Conservation (phyloP, 2,888 invertebrate genomes). For the Chrysolina oricalcia region DNA sequence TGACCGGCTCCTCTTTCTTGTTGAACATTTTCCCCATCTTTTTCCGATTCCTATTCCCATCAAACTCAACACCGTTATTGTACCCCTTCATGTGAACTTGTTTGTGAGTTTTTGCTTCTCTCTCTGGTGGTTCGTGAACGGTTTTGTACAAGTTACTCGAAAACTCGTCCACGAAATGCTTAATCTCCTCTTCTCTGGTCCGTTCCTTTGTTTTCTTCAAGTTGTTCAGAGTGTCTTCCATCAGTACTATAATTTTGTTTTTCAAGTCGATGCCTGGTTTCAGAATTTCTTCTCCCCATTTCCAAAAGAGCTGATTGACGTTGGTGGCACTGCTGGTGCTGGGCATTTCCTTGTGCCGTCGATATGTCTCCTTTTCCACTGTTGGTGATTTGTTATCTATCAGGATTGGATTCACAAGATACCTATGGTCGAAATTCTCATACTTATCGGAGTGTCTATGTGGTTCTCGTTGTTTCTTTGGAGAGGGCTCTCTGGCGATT, state of each 20-base stretch:
- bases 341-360: background rate
- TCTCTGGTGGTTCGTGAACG: constrained; percentile 33
- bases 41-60: background rate
- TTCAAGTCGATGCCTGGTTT: constrained; percentile 67
- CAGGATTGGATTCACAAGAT: constrained; percentile 32
- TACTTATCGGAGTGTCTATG: constrained; percentile 20
- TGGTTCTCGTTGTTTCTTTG: constrained; percentile 20
- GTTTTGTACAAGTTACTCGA: constrained; percentile 43
- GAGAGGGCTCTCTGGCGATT: background rate
- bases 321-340: constrained; percentile 11
- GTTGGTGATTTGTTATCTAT: constrained; percentile 25
- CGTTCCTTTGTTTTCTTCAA: constrained; percentile 53
- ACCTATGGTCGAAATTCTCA: constrained; percentile 17
- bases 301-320: constrained; percentile 56
- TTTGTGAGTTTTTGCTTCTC: background rate
- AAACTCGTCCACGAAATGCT: constrained; percentile 38
- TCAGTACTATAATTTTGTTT: constrained; percentile 62
- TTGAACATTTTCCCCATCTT: background rate
- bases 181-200: constrained; percentile 43
- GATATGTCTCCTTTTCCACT: background rate
- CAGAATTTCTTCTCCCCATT: constrained; percentile 67
- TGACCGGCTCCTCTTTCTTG: constrained; percentile 46
- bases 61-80: background rate
- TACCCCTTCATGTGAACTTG: background rate
- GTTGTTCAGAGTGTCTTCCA: constrained; percentile 61